Percentiles rank a stretch among this genome's conserved stretches.
Conservation (phyloP, 2,113 vertebrate genomes). For the Ailurus styani region DNA sequence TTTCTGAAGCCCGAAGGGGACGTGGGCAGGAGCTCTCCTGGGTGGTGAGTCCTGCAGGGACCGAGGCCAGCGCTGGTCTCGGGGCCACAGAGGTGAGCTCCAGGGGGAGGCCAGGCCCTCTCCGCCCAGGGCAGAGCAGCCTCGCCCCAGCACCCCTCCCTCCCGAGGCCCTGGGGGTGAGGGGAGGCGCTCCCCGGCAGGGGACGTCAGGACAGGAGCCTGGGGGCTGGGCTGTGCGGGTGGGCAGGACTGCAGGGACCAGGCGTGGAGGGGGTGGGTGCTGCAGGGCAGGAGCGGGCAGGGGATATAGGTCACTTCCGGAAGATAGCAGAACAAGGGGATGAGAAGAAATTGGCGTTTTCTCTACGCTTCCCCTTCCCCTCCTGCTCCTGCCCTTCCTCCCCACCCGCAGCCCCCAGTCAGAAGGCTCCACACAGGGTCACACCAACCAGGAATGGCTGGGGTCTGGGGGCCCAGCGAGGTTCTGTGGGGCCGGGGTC, state of each 20-base stretch:
- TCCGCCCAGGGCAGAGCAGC: neutral
- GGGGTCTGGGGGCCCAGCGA: neutral
- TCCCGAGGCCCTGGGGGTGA: neutral
- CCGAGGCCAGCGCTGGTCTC: neutral
- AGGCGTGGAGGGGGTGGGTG: too few relatives aligned
- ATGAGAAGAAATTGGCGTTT: neutral
- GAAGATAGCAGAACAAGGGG: neutral
- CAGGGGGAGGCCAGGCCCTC: neutral
- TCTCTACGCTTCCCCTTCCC: neutral
- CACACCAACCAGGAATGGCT: neutral
- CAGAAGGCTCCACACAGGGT: neutral
- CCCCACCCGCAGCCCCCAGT: neutral
- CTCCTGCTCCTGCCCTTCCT: neutral
- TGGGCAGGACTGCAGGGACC: accelerated
- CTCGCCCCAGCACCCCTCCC: accelerated
- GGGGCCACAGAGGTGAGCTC: neutral
- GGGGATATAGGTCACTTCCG: neutral
- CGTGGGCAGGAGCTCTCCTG: neutral
- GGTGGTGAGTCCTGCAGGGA: neutral
- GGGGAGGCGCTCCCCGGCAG: too few relatives aligned
- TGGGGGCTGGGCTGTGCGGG: neutral
- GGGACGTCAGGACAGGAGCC: accelerated
- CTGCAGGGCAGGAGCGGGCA: accelerated
- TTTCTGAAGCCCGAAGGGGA: neutral
- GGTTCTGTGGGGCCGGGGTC: neutral